Evolutionary conservation across 2,888 invertebrate species (phyloP).

Genomic region (Prosapia bicincta): DNA sequence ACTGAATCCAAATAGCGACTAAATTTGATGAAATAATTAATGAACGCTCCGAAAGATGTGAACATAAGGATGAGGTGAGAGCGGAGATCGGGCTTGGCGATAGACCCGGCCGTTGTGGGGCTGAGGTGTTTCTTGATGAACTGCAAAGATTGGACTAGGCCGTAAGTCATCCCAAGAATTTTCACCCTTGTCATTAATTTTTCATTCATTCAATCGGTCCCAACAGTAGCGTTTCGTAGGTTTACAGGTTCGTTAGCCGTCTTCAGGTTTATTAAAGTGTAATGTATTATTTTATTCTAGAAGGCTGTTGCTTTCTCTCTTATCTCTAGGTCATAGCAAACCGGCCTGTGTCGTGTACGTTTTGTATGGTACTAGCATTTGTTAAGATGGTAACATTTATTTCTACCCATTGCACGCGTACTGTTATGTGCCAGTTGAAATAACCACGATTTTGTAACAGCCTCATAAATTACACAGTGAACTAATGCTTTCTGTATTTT

Average conservation of each 20-base stretch:
- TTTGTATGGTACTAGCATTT: too few relatives aligned
- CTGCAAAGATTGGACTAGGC: not conserved
- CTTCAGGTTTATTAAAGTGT: not conserved
- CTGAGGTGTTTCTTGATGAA: not conserved
- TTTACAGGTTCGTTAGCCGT: not conserved
- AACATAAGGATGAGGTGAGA: not conserved
- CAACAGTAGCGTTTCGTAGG: not conserved
- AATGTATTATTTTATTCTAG: not conserved
- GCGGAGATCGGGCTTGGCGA: not conserved
- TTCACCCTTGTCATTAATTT: constrained; percentile 2
- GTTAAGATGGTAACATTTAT: not conserved
- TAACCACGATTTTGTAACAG: too few relatives aligned
- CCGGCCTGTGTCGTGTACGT: too few relatives aligned
- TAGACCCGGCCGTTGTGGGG: not conserved
- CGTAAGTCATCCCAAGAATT: not conserved
- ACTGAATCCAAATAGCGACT: not conserved
- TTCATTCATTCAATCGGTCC: not conserved
- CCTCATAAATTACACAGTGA: too few relatives aligned
- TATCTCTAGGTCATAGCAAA: too few relatives aligned
- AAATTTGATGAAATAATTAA: not conserved
- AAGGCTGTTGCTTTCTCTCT: too few relatives aligned
- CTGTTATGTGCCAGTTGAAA: not conserved
- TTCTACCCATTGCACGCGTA: not conserved
- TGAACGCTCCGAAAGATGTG: not conserved
- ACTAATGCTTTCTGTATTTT: too few relatives aligned